A percentile compares a stretch with the other conserved stretches of the same genome.
Evolutionary conservation across 2,113 vertebrate genomes (phyloP).

Genomic region (Amazona vittata): DNA sequence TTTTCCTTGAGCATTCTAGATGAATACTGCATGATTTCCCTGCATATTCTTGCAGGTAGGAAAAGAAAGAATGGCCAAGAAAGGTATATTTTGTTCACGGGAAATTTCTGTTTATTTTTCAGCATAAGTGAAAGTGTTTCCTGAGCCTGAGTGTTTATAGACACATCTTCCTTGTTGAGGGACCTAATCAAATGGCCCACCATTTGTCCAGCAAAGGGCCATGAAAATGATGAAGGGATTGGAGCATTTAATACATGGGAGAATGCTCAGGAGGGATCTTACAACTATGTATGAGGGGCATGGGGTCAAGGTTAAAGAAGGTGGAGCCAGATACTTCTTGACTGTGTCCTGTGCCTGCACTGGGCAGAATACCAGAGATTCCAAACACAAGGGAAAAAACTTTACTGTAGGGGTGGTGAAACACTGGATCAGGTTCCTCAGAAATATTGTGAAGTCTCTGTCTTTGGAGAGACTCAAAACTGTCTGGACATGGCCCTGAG

Average conservation of each 20-base stretch:
- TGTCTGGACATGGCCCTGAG: not conserved
- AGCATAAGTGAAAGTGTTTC: not conserved
- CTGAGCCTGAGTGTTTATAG: not conserved
- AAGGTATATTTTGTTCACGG: not conserved
- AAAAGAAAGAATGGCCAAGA: not conserved
- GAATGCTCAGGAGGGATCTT: not conserved
- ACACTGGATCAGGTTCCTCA: not conserved
- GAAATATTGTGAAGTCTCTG: not conserved
- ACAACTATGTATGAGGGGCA: not conserved
- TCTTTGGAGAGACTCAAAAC: not conserved
- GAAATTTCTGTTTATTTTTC: not conserved
- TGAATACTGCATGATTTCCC: not conserved
- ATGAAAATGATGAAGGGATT: not conserved
- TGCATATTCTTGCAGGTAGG: not conserved
- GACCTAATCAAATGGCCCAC: not conserved
- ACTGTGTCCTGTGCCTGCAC: not conserved
- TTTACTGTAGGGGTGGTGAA: not conserved
- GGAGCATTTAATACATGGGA: not conserved
- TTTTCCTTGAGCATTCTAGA: not conserved
- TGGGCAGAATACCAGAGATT: not conserved
- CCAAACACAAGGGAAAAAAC: not conserved
- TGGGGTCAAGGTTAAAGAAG: not conserved
- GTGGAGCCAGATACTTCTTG: not conserved
- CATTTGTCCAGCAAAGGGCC: not conserved
- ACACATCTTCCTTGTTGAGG: not conserved